Evolutionary conservation across 2,797 vertebrate species (phyloP), one percentile per base, ranked within the genome.

Genomic region (Chelonia mydas): DNA sequence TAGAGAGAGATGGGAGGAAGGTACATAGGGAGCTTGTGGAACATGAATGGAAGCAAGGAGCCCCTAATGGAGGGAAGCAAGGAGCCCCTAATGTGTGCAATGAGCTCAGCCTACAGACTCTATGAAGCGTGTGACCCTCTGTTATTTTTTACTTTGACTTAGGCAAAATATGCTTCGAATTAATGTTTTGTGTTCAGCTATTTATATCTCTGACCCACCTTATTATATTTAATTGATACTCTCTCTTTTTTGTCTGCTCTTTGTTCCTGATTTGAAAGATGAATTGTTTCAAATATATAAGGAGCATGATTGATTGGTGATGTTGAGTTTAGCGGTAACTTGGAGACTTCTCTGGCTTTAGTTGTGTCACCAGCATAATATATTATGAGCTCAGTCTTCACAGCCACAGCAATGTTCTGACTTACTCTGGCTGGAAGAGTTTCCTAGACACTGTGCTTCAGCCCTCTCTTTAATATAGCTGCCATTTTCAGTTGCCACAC

Each of bases 131-230:
- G n/a, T 37, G n/a, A 72, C 65, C n/a, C 19, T 72, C 19, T 72
- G 5, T 31, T 65, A 11, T 61, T 33, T 15, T 77, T 77, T 77
- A 49, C 45, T 5, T 49, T 76, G 45, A 27, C 45, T 28, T 76
- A 27, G 74, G 12, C 76, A 86, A 72, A 84, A 23, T 1, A 0
- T 0, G 0, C 6, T 12, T 3, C 16, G 61, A 7, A 33, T 31
- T 0, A 27, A 3, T 7, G 15, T 21, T 61, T 47, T 23, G 0
- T 7, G 5, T 0, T 54, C 5, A 76, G 41, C 25, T 45, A 28
- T 47, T 28, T 45, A 28, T 76, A 76, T 47, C 13, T 28, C 23
- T 76, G 25, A 47, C 25, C 45, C 45, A 76, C 23, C 27, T 47
- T 28, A 27, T 28, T 6, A 28, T 27, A 76, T 28, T 76, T 28